Conservation (phyloP, 1,140 invertebrate species). For the Mesaphorura yosii region DNA sequence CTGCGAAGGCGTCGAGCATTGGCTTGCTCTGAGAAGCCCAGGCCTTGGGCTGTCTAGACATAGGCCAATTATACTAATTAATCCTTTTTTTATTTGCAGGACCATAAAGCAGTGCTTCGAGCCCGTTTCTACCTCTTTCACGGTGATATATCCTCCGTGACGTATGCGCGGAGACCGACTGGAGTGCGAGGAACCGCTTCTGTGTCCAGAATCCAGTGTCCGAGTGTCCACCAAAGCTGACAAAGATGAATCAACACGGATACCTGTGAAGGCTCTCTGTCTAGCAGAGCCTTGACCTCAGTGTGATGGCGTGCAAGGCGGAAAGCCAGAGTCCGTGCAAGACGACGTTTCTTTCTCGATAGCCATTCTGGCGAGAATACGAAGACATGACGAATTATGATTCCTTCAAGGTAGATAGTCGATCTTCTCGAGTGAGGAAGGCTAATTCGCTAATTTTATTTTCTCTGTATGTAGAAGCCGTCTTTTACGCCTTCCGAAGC, state of each 20-base stretch:
- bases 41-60: slow-evolving; percentile 8
- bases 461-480: slow-evolving; percentile 14
- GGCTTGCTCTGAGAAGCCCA: slow-evolving; percentile 4
- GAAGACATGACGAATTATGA: slow-evolving; percentile 25
- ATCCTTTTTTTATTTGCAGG: slow-evolving; percentile 9
- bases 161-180: slow-evolving; percentile 3
- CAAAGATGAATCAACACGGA: slow-evolving; percentile 23
- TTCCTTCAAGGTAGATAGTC: slow-evolving; percentile 15
- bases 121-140: slow-evolving; percentile 23
- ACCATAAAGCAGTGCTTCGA: slow-evolving; percentile 17
- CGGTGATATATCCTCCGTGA: slow-evolving; percentile 17
- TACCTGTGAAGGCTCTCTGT: slow-evolving; percentile 27
- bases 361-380: slow-evolving; percentile 25
- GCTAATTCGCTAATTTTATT: background rate
- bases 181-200: slow-evolving; percentile 19
- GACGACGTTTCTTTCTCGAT: background rate
- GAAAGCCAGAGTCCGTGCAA: slow-evolving; percentile 13
- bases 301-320: slow-evolving; percentile 17
- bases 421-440: background rate
- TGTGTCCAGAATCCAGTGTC: slow-evolving; percentile 19
- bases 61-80: background rate
- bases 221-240: slow-evolving; percentile 18
- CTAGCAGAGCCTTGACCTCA: slow-evolving; percentile 14
- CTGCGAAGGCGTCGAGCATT: slow-evolving; percentile 14
- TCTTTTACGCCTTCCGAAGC: slow-evolving; percentile 24